phyloP scores from a whole-genome alignment of 1,140 invertebrate genomes.

The Episyrphus balteatus region DNA sequence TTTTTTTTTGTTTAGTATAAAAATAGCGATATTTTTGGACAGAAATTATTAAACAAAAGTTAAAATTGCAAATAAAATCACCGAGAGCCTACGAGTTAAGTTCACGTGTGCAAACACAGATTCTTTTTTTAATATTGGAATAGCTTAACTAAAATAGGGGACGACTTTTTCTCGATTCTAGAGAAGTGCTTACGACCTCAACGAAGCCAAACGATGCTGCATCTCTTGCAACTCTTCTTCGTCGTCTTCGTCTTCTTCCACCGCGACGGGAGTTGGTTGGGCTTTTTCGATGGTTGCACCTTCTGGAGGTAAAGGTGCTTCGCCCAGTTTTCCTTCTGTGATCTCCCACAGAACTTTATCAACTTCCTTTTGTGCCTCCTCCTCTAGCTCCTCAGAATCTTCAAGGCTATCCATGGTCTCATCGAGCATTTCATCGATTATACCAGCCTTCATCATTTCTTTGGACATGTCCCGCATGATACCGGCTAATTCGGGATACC shows the following conservation, averaged over 20 bases:
- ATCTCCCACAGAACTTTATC: constrained; percentile 95
- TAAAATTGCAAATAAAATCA: too few relatives aligned
- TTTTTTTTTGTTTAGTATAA: too few relatives aligned
- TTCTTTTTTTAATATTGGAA: too few relatives aligned
- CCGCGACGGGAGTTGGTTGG: constrained; percentile 42
- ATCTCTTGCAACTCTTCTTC: too few relatives aligned
- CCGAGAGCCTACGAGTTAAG: too few relatives aligned
- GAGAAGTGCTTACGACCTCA: too few relatives aligned
- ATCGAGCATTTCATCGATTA: constrained; percentile 98
- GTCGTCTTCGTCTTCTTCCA: neutral
- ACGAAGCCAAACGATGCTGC: too few relatives aligned
- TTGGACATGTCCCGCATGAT: constrained; percentile 97
- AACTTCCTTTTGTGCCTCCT: constrained; percentile 85
- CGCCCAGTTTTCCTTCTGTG: constrained; percentile 84
- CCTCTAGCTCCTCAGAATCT: constrained; percentile 83
- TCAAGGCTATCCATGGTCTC: constrained; percentile 90
- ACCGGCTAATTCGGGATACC: constrained; percentile 83
- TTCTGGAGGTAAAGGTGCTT: constrained; percentile 67
- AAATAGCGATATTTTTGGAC: too few relatives aligned
- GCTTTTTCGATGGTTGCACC: constrained; percentile 44
- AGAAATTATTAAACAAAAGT: too few relatives aligned
- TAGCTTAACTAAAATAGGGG: too few relatives aligned
- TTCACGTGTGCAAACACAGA: too few relatives aligned
- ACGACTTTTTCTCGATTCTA: too few relatives aligned
- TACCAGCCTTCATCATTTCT: constrained; percentile 99